Percentiles rank a stretch among this genome's conserved stretches.
Evolutionary conservation across 2,113 vertebrate species (phyloP).

Genomic region (Rhinoderma darwinii): DNA sequence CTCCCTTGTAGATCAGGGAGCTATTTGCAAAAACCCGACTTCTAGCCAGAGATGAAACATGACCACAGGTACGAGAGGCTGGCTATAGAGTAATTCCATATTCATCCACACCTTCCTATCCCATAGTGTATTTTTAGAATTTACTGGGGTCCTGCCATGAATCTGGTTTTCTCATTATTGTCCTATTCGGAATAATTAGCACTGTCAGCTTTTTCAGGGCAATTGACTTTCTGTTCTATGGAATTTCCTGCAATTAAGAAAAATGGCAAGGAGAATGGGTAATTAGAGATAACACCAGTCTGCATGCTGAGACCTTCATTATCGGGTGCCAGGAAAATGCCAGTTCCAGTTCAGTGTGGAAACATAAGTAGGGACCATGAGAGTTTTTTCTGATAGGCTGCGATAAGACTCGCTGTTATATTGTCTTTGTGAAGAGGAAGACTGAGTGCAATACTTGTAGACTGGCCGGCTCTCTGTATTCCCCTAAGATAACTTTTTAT

Average conservation of each 20-base stretch:
- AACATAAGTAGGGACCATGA: not conserved
- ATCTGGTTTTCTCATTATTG: constrained; percentile 39
- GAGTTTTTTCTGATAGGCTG: constrained; percentile 18
- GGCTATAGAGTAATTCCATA: not conserved
- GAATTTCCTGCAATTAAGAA: constrained; percentile 52
- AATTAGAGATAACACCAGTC: constrained; percentile 26
- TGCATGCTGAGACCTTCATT: constrained; percentile 10
- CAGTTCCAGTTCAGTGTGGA: not conserved
- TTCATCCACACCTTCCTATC: constrained; percentile 5
- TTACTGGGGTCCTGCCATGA: not conserved
- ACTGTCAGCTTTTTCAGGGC: constrained; percentile 21
- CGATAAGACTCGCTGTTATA: not conserved
- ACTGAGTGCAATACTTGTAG: constrained; percentile 9
- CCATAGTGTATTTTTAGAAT: constrained; percentile 20
- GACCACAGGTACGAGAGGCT: not conserved
- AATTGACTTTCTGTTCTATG: constrained; percentile 32
- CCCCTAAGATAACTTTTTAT: constrained; percentile 15
- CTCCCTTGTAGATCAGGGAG: not conserved
- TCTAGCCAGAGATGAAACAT: not conserved
- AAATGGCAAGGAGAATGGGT: constrained; percentile 25
- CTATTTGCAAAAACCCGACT: not conserved
- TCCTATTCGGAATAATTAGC: constrained; percentile 25
- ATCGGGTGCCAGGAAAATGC: constrained; percentile 19
- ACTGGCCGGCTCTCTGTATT: constrained; percentile 31
- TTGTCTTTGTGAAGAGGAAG: constrained; percentile 24